Percentiles rank a stretch among this genome's conserved stretches.
These are phyloP conservation scores for Micrasema longulum DNA, from an alignment of 1,140 invertebrate genomes.

Conservation along the genomic window DNA sequence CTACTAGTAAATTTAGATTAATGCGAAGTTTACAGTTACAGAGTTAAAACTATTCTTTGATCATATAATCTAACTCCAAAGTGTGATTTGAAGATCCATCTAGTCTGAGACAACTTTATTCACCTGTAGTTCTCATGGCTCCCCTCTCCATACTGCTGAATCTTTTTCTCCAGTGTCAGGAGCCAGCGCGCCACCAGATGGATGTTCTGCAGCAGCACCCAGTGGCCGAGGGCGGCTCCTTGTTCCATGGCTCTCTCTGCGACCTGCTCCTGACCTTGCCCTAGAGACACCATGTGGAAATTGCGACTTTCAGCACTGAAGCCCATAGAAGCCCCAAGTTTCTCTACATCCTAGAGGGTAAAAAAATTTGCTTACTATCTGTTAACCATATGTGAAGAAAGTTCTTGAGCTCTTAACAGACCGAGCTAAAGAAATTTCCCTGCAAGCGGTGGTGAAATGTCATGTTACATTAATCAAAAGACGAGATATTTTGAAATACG, in stretches of 20 bases:
- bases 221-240: constrained; percentile 84
- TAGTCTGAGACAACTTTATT: too few relatives aligned
- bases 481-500: too few relatives aligned
- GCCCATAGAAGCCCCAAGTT: constrained; percentile 74
- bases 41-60: too few relatives aligned
- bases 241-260: constrained; percentile 88
- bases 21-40: too few relatives aligned
- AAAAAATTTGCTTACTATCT: neutral
- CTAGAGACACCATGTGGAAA: constrained; percentile 93
- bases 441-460: too few relatives aligned
- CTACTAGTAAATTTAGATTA: too few relatives aligned
- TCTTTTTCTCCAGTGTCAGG: constrained; percentile 88
- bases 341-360: constrained; percentile 60
- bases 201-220: constrained; percentile 94
- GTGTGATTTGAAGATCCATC: too few relatives aligned
- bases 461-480: too few relatives aligned
- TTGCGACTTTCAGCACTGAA: constrained; percentile 85
- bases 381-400: too few relatives aligned
- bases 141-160: constrained; percentile 81
- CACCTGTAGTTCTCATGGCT: constrained; percentile 77
- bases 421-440: too few relatives aligned
- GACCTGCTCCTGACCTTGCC: constrained; percentile 94
- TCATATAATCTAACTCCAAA: too few relatives aligned
- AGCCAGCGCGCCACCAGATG: constrained; percentile 94
- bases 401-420: too few relatives aligned